Evolutionary conservation across 2,888 invertebrate genomes (phyloP).

Genomic region (Andrena bicolor): DNA sequence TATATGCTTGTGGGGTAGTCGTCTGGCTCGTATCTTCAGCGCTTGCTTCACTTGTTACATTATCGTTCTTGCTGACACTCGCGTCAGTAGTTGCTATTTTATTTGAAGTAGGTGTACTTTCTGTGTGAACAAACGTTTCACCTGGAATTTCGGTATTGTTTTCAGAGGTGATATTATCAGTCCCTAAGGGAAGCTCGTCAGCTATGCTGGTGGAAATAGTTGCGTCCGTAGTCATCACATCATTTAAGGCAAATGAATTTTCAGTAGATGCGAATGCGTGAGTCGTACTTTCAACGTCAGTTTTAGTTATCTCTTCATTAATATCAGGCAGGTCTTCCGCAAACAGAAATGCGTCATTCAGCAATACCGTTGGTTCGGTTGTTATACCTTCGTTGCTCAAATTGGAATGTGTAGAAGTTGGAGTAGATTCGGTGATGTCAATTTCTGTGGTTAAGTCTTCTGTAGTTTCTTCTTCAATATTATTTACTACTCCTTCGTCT

Average conservation of each 20-base stretch:
- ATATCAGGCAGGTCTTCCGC: neutral
- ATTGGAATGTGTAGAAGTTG: neutral
- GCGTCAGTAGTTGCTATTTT: neutral
- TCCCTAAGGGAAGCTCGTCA: no score
- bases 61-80: neutral
- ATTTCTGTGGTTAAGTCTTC: conserved; percentile 6
- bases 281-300: no score
- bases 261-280: no score
- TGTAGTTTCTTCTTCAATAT: neutral
- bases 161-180: no score
- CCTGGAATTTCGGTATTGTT: no score
- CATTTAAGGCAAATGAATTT: no score
- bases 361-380: neutral
- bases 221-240: no score
- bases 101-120: no score
- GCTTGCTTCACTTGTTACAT: neutral
- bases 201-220: no score
- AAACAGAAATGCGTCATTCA: neutral
- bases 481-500: neutral
- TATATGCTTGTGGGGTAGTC: neutral
- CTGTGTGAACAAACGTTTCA: no score
- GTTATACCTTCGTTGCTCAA: neutral
- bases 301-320: neutral
- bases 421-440: neutral
- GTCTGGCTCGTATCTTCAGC: neutral